phyloP scores from a whole-genome alignment of 2,113 vertebrate species.

The Willisornis vidua region DNA sequence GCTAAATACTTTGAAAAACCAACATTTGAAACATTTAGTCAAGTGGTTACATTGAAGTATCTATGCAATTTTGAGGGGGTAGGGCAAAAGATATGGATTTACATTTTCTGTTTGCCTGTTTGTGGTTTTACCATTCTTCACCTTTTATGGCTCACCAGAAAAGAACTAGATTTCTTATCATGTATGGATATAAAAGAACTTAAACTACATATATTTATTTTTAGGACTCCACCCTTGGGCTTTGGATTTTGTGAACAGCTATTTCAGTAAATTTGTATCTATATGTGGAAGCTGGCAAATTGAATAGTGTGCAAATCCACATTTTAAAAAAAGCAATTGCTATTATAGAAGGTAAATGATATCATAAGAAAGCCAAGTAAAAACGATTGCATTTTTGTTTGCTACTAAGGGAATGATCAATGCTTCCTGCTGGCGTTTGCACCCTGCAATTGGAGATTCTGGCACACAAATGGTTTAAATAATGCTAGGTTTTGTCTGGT shows the following conservation, averaged over 20 bases:
- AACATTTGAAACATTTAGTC: neutral
- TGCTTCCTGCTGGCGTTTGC: constrained; percentile 46
- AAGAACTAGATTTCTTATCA: constrained; percentile 21
- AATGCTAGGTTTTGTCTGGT: constrained; percentile 51
- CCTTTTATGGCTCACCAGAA: constrained; percentile 24
- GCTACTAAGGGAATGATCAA: constrained; percentile 60
- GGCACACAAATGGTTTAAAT: constrained; percentile 20
- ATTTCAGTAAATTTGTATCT: constrained; percentile 72
- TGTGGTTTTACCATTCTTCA: constrained; percentile 30
- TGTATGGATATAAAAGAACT: constrained; percentile 1
- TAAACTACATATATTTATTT: constrained; percentile 55
- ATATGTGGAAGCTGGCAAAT: constrained; percentile 72
- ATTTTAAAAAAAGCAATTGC: constrained; percentile 73
- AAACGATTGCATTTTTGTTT: constrained; percentile 68
- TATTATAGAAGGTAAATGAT: constrained; percentile 78
- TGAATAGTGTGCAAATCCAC: constrained; percentile 71
- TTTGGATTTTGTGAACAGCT: constrained; percentile 63
- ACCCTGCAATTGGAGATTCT: constrained; percentile 43
- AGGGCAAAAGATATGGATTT: neutral
- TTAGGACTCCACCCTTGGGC: constrained; percentile 64
- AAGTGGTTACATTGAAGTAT: constrained; percentile 29
- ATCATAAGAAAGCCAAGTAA: constrained; percentile 63
- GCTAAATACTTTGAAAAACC: constrained; percentile 46
- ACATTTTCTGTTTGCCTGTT: constrained; percentile 13
- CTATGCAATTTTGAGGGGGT: neutral